These are phyloP conservation scores for Molossus alvarezi DNA, from an alignment of 2,797 vertebrate genomes.

Conservation along the genomic window DNA sequence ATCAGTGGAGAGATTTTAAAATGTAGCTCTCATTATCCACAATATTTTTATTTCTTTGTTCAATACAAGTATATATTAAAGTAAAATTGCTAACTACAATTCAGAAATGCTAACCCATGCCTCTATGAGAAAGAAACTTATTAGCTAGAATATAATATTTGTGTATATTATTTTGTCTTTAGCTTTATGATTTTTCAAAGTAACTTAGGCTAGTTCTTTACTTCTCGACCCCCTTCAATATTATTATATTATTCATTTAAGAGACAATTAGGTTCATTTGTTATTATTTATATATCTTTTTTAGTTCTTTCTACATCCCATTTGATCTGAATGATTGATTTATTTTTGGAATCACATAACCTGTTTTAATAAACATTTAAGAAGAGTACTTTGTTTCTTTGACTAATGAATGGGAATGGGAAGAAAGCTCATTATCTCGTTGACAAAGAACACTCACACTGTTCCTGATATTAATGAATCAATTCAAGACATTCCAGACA, in stretches of 20 bases:
- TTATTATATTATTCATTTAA: constrained; percentile 15
- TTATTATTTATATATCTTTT: constrained; percentile 47
- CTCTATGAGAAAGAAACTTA: constrained; percentile 35
- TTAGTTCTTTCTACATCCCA: constrained; percentile 39
- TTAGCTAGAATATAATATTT: not conserved
- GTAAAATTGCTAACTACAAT: constrained; percentile 29
- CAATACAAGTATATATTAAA: constrained; percentile 49
- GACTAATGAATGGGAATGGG: constrained; percentile 56
- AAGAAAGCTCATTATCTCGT: constrained; percentile 69
- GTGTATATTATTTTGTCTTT: constrained; percentile 11
- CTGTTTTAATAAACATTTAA: constrained; percentile 62
- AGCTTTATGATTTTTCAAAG: constrained; percentile 56
- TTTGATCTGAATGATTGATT: constrained; percentile 53
- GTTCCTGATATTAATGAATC: constrained; percentile 75
- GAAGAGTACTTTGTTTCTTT: constrained; percentile 57
- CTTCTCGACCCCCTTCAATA: not conserved
- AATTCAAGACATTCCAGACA: constrained; percentile 69
- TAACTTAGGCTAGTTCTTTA: constrained; percentile 47
- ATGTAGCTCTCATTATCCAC: not conserved
- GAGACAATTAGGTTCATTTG: constrained; percentile 43
- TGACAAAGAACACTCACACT: constrained; percentile 61
- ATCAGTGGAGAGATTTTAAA: not conserved
- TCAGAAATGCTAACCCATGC: constrained; percentile 30
- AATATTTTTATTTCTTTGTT: constrained; percentile 56
- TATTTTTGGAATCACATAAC: constrained; percentile 55